Percentiles rank a stretch among this genome's conserved stretches.
These are phyloP conservation scores for Chloebia gouldiae DNA, from an alignment of 2,113 vertebrate genomes.

Conservation along the genomic window DNA sequence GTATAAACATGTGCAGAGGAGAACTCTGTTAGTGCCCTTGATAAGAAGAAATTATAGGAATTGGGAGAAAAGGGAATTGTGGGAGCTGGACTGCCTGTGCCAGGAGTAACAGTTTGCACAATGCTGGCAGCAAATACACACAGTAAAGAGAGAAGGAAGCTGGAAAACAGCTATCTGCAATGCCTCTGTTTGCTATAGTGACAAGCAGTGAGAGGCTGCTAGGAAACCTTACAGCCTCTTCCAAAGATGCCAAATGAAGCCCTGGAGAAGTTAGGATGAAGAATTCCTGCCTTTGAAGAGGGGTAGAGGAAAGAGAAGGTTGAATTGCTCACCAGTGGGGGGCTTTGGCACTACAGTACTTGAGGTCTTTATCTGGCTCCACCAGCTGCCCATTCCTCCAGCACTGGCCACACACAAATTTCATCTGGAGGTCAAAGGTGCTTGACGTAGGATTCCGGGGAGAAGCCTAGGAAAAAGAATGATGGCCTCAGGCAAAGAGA, in stretches of 20 bases:
- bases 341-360: slow-evolving; percentile 91
- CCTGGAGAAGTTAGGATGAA: background rate
- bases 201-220: background rate
- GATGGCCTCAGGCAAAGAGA: background rate
- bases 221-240: background rate
- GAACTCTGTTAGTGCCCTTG: background rate
- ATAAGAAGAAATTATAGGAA: background rate
- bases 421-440: slow-evolving; percentile 86
- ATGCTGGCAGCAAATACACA: background rate
- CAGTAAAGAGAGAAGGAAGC: background rate
- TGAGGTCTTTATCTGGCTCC: slow-evolving; percentile 87
- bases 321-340: slow-evolving; percentile 81
- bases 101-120: background rate
- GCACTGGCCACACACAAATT: slow-evolving; percentile 91
- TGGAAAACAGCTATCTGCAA: background rate
- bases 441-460: slow-evolving; percentile 63
- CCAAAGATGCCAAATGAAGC: background rate
- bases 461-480: slow-evolving; percentile 57
- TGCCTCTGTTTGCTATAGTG: background rate
- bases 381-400: slow-evolving; percentile 84
- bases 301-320: background rate
- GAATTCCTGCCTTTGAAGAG: background rate
- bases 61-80: background rate
- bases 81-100: background rate
- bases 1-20: background rate